Conservation (phyloP, 1,140 invertebrate species). For the Drosophila setifemur region DNA sequence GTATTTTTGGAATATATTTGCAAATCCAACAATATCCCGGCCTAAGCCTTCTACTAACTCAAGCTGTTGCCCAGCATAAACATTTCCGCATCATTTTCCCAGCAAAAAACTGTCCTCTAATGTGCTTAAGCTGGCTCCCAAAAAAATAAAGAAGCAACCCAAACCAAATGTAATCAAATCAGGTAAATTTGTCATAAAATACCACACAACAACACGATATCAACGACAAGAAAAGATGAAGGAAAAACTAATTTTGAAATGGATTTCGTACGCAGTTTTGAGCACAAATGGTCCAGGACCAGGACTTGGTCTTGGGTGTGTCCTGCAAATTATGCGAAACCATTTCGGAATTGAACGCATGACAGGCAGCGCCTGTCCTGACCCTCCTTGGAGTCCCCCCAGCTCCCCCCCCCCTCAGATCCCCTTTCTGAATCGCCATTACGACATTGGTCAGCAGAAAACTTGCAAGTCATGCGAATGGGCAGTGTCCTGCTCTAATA, state of each 20-base stretch:
- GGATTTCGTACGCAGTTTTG: slow-evolving; percentile 80
- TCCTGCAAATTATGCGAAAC: slow-evolving; percentile 82
- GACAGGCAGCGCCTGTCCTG: slow-evolving; percentile 34
- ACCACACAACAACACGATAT: slow-evolving; percentile 30
- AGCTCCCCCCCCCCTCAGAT: background rate
- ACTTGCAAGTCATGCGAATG: slow-evolving; percentile 76
- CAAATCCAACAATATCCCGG: too few species aligned
- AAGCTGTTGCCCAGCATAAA: slow-evolving; percentile 32
- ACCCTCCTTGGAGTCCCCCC: background rate
- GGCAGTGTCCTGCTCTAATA: slow-evolving; percentile 57
- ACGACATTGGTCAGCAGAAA: slow-evolving; percentile 79
- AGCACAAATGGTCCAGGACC: slow-evolving; percentile 69
- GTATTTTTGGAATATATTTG: too few species aligned
- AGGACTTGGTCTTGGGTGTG: slow-evolving; percentile 24
- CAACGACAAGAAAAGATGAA: slow-evolving; percentile 22
- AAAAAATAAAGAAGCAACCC: slow-evolving; percentile 7
- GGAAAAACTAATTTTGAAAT: slow-evolving; percentile 77
- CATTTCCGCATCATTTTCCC: slow-evolving; percentile 29
- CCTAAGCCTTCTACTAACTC: slow-evolving; percentile 41
- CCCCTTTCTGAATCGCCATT: slow-evolving; percentile 45
- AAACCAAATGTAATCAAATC: slow-evolving; percentile 77
- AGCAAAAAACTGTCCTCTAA: slow-evolving; percentile 36
- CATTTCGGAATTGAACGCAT: slow-evolving; percentile 82
- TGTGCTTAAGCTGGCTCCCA: slow-evolving; percentile 29
- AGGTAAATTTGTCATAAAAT: slow-evolving; percentile 82